Conservation (phyloP, 2,888 invertebrate genomes). For the Drosophila anomalata region DNA sequence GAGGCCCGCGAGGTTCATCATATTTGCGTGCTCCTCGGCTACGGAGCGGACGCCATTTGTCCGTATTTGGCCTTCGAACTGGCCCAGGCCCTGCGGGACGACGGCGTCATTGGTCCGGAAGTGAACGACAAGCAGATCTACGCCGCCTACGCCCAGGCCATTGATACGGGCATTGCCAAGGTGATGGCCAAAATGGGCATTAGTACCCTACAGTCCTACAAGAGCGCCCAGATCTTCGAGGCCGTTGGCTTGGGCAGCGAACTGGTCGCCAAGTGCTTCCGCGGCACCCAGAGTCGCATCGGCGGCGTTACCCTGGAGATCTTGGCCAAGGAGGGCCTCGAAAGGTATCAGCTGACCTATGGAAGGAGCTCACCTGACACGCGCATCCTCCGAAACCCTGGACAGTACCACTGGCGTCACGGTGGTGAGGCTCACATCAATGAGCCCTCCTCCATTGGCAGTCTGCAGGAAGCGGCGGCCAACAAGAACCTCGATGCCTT, state of each 20-base stretch:
- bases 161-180: conserved; percentile 95
- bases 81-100: conserved; percentile 92
- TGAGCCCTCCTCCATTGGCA: conserved; percentile 92
- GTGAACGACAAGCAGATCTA: conserved; percentile 93
- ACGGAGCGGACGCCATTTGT: conserved; percentile 98
- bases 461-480: conserved; percentile 92
- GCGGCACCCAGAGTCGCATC: conserved; percentile 88
- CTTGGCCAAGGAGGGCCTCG: conserved; percentile 92
- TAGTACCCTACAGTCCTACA: conserved; percentile 98
- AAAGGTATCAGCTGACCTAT: conserved; percentile 91
- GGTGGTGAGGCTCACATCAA: conserved; percentile 99
- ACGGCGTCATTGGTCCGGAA: conserved; percentile 91
- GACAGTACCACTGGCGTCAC: conserved; percentile 97
- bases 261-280: conserved; percentile 97
- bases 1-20: conserved; percentile 99
- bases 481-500: conserved; percentile 93
- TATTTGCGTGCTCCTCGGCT: conserved; percentile 96
- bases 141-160: conserved; percentile 94
- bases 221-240: conserved; percentile 99
- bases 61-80: conserved; percentile 98
- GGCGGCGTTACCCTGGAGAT: conserved; percentile 96
- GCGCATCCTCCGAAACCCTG: conserved; percentile 91
- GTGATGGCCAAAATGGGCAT: conserved; percentile 99
- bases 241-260: conserved; percentile 97
- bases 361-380: conserved; percentile 87